Base-by-base conservation (phyloP, 1,140 invertebrate species). In the Drosophila murphyi region DNA sequence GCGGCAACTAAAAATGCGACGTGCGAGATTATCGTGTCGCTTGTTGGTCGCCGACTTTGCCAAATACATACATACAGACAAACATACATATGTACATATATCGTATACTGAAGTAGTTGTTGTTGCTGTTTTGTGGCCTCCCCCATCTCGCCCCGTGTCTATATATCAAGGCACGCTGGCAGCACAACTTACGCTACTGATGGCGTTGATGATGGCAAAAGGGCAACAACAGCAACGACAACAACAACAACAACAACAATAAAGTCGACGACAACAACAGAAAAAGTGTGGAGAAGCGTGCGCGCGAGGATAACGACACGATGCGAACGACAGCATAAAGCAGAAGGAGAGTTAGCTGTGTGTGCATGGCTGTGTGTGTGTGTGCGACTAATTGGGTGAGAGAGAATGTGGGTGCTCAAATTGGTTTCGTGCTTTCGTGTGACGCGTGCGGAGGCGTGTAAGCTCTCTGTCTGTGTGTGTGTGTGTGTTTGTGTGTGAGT, bases 311-410 rank as follows among this genome's bases (percentile, higher is more conserved):
- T 90, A 89, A 89, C 85, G 85, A 88, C 86, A 90, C 85, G 74
- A 69, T 56, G 73, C 60, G 64, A 72, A 65, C 54, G 76, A 64
- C 63, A 65, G 74, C 72, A 60, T 35, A 54, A 39, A 31, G 28
- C 34, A 54, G 20, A 43, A 37, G 50, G 37, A 54, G 56, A 5
- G 72, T 45, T 60, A 8, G 50, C 7, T 35, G 57, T 37, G 51
- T 50, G 65, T 43, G 51, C 55, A 41, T 52, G 56, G 0, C 12
- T 59, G 72, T 60, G 71, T 76, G 76, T 39, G 61, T 87, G 72
- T 85, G 86, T 81, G 85, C 85, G 86, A 89, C 85, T 89, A 89
- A 89, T 89, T 89, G 85, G 85, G 85, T 89, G 85, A 89, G 85
- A 85, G 81, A 85, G 86, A 90, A 89, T 89, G 86, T 90, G 85